Evolutionary conservation across 2,888 invertebrate species (phyloP).

Genomic region (Nymphalis polychloros): DNA sequence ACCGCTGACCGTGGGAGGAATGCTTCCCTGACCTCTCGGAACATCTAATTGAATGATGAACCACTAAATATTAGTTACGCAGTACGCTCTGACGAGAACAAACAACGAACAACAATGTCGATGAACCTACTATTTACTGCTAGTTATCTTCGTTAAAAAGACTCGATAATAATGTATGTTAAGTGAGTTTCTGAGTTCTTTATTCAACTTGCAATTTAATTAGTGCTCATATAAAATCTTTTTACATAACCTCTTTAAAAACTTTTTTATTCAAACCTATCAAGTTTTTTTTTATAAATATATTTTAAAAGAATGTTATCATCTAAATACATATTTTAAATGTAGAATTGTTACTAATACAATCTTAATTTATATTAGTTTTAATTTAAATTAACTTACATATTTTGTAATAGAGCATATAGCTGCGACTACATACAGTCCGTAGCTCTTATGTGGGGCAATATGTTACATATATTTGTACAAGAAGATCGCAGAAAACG

Average conservation of each 20-base stretch:
- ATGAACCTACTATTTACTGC: constrained; percentile 23
- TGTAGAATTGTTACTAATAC: too few species aligned
- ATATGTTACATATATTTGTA: too few species aligned
- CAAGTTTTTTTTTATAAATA: too few species aligned
- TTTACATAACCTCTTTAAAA: background rate
- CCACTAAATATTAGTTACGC: constrained; percentile 45
- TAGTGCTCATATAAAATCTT: background rate
- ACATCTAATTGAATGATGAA: constrained; percentile 66
- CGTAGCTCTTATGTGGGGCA: too few species aligned
- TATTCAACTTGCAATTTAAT: constrained; percentile 8
- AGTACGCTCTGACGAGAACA: constrained; percentile 19
- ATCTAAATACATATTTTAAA: too few species aligned
- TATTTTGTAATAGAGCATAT: too few species aligned
- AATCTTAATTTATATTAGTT: too few species aligned
- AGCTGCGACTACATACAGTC: too few species aligned
- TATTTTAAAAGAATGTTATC: too few species aligned
- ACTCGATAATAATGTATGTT: constrained; percentile 16
- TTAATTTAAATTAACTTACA: too few species aligned
- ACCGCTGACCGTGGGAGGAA: constrained; percentile 60
- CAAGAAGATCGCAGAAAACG: too few species aligned
- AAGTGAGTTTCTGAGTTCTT: constrained; percentile 19
- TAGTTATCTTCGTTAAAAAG: constrained; percentile 19
- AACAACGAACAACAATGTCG: constrained; percentile 23
- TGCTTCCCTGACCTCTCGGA: constrained; percentile 66
- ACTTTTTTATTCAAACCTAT: background rate